Percentiles rank a stretch among this genome's conserved stretches.
Evolutionary conservation across 2,113 vertebrate genomes (phyloP).

Genomic region (Nesogale talazaci): DNA sequence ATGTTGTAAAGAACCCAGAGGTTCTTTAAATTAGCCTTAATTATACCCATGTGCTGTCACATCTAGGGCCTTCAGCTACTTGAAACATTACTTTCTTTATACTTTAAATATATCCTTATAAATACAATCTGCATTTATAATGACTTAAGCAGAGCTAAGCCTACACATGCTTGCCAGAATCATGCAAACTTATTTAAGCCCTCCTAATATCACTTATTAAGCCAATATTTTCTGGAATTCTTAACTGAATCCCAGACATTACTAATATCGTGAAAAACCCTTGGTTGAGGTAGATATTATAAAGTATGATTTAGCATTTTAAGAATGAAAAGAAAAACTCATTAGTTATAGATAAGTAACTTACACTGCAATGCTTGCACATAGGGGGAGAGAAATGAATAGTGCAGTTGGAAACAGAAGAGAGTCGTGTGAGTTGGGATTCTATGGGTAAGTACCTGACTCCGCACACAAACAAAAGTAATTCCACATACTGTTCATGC

Average conservation of each 20-base stretch:
- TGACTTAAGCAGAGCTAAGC: not conserved
- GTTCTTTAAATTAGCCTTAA: not conserved
- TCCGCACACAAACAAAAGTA: not conserved
- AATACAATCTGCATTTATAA: not conserved
- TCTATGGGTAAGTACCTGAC: not conserved
- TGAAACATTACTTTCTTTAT: not conserved
- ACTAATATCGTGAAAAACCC: not conserved
- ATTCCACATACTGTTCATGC: not conserved
- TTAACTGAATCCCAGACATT: not conserved
- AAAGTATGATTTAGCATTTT: not conserved
- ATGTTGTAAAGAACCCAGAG: not conserved
- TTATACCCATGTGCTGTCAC: not conserved
- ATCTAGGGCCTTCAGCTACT: not conserved
- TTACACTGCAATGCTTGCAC: not conserved
- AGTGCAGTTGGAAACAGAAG: not conserved
- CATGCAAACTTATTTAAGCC: not conserved
- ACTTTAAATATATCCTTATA: not conserved
- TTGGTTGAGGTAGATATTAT: not conserved
- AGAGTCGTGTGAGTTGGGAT: not conserved
- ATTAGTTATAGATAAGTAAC: not conserved
- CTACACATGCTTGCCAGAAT: not conserved
- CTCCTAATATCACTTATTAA: not conserved
- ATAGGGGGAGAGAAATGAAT: not conserved
- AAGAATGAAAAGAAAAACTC: not conserved
- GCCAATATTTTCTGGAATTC: not conserved